Evolutionary conservation across 2,113 vertebrate genomes (phyloP).

Genomic region (Pelecanus crispus): DNA sequence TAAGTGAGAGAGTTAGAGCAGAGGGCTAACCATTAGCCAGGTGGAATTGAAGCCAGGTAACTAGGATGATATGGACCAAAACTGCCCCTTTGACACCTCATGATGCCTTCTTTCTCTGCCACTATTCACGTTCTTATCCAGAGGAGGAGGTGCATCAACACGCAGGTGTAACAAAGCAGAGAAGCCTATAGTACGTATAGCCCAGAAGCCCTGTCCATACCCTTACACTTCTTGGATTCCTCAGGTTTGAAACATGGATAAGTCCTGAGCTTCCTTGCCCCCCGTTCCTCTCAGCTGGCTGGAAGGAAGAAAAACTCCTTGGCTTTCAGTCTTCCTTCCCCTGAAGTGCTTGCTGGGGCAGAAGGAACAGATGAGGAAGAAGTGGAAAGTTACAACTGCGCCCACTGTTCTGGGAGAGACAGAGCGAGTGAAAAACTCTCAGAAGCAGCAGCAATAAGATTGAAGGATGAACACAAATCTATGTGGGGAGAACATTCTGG

Average conservation of each 20-base stretch:
- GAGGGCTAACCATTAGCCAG: not conserved
- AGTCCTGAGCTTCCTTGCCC: not conserved
- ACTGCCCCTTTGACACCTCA: not conserved
- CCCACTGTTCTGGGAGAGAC: constrained; percentile 8
- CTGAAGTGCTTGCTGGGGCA: not conserved
- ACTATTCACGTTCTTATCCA: not conserved
- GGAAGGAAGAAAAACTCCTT: not conserved
- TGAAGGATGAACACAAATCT: constrained; percentile 53
- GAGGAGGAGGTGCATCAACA: not conserved
- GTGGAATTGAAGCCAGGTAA: not conserved
- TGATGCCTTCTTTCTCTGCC: not conserved
- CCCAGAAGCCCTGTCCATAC: not conserved
- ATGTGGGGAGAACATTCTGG: constrained; percentile 56
- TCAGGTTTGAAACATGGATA: not conserved
- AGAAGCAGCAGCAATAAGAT: not conserved
- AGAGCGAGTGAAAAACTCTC: not conserved
- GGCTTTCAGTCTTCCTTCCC: not conserved
- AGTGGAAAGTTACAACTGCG: constrained; percentile 20
- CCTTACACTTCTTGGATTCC: not conserved
- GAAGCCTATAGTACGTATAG: rapidly evolving
- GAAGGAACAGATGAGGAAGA: not conserved
- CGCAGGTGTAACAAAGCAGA: not conserved
- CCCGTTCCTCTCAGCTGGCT: not conserved
- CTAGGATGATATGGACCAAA: not conserved
- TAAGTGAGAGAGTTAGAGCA: not conserved